Conservation (phyloP, 2,888 invertebrate species). For the Microlaimidae sp. region DNA sequence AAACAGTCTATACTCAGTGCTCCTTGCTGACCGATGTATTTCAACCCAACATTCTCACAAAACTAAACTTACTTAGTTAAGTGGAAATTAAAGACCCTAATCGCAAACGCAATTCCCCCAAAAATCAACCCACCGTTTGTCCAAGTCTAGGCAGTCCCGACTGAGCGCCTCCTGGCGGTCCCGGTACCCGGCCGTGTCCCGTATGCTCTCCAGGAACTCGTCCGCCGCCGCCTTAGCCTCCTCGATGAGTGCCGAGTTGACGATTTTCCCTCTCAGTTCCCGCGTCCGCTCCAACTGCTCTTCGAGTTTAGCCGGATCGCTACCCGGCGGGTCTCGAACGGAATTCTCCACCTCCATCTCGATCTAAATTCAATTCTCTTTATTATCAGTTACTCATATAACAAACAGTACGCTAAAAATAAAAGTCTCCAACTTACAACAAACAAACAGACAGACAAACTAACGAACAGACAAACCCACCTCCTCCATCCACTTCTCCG, state of each 20-base stretch:
- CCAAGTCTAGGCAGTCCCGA: background rate
- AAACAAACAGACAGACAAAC: no score
- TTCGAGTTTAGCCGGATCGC: background rate
- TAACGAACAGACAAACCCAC: no score
- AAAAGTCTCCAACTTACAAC: no score
- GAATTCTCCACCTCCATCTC: background rate
- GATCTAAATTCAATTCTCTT: no score
- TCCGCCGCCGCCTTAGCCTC: background rate
- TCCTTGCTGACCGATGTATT: no score
- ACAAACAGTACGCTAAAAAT: no score
- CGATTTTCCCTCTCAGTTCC: background rate
- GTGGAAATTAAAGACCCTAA: no score
- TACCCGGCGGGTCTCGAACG: background rate
- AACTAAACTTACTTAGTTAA: no score
- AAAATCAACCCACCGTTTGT: constrained; percentile 17
- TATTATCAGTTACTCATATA: no score
- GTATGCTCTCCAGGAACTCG: background rate
- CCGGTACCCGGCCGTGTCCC: background rate
- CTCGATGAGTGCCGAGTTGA: background rate
- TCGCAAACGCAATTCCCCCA: no score
- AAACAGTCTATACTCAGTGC: no score
- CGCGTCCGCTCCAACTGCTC: background rate
- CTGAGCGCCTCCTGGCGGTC: background rate
- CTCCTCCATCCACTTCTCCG: background rate
- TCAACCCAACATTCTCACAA: no score